Conservation (phyloP, 2,113 vertebrate genomes). For the Axis porcinus region DNA sequence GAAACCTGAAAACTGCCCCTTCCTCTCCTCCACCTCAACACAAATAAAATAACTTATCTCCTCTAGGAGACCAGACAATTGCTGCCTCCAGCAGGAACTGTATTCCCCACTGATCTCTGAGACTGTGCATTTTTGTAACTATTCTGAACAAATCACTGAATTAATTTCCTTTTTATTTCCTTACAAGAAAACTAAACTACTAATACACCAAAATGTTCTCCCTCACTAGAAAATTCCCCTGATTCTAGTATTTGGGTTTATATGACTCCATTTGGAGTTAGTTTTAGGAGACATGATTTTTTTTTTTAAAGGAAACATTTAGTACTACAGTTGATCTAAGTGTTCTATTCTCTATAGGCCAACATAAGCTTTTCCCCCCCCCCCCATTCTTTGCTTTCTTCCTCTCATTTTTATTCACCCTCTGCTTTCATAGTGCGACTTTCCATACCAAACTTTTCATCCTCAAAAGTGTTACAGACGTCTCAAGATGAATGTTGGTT, state of each 20-base stretch:
- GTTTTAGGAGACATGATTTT: background rate
- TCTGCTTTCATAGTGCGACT: background rate
- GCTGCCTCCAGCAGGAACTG: background rate
- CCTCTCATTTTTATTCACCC: background rate
- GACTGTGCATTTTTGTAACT: background rate
- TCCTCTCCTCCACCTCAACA: too few relatives aligned
- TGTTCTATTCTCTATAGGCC: background rate
- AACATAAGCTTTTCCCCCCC: background rate
- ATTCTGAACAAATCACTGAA: background rate
- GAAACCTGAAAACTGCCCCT: background rate
- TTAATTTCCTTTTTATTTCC: conserved; percentile 31
- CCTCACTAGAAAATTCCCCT: background rate
- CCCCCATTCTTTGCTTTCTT: background rate
- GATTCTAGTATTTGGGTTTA: background rate
- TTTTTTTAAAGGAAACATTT: background rate
- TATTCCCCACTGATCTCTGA: background rate
- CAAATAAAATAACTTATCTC: background rate
- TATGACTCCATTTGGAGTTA: background rate
- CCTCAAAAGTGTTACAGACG: background rate
- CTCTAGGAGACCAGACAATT: background rate
- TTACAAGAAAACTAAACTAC: conserved; percentile 37
- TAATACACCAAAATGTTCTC: background rate
- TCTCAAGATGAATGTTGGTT: background rate
- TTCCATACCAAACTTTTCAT: background rate
- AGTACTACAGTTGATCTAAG: background rate